A percentile compares a stretch with the other conserved stretches of the same genome.
These are phyloP conservation scores for Caiman crocodilus DNA, from an alignment of 2,797 vertebrate species.

Conservation along the genomic window DNA sequence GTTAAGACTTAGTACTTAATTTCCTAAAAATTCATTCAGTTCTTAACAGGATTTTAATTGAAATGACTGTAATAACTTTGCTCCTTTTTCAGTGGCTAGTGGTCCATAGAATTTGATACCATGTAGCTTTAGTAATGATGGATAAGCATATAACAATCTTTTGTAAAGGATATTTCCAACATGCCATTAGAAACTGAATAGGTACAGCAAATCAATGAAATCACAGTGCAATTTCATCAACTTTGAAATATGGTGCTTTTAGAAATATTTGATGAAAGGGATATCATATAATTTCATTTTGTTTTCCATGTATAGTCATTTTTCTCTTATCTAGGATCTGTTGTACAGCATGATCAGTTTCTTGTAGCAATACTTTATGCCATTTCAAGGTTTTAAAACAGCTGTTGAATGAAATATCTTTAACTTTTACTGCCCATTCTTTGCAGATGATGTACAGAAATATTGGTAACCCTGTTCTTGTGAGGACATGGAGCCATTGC, in stretches of 20 bases:
- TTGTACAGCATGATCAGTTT: constrained; percentile 63
- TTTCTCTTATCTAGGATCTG: constrained; percentile 58
- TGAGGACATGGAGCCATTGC: constrained; percentile 1
- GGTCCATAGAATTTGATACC: neutral
- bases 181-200: constrained; percentile 49
- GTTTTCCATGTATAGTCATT: constrained; percentile 51
- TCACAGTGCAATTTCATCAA: constrained; percentile 68
- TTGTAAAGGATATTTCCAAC: constrained; percentile 69
- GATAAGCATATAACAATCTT: constrained; percentile 63
- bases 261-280: constrained; percentile 62
- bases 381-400: constrained; percentile 59
- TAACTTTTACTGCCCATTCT: constrained; percentile 49
- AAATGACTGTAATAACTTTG: constrained; percentile 58
- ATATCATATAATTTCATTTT: constrained; percentile 72
- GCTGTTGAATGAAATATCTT: constrained; percentile 51
- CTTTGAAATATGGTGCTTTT: constrained; percentile 65
- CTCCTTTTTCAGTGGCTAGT: constrained; percentile 29
- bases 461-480: constrained; percentile 45
- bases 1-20: constrained; percentile 33
- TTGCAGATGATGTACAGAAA: neutral
- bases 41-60: constrained; percentile 54
- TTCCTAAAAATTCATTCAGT: constrained; percentile 49
- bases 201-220: constrained; percentile 74
- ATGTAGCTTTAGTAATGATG: constrained; percentile 48
- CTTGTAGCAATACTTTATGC: constrained; percentile 67